Conservation (phyloP, 2,888 invertebrate species). For the Exephanes ischioxanthus region DNA sequence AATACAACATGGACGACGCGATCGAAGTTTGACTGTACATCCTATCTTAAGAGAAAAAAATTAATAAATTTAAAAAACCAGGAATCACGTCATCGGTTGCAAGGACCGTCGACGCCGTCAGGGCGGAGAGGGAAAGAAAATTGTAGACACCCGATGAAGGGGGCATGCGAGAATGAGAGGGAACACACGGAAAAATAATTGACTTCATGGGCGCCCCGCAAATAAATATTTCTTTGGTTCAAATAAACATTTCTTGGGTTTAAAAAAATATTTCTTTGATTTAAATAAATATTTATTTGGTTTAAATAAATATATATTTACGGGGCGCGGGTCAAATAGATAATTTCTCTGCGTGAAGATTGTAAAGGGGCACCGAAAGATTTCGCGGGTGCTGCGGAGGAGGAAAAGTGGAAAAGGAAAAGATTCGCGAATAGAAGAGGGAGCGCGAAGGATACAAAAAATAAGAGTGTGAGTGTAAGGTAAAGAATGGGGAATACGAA, state of each 20-base stretch:
- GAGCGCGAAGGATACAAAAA: conserved; percentile 40
- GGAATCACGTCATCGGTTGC: neutral
- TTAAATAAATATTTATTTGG: too few relatives aligned
- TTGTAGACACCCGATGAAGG: conserved; percentile 55
- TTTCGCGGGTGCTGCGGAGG: neutral
- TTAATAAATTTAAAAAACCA: neutral
- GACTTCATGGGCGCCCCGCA: too few relatives aligned
- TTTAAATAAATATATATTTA: too few relatives aligned
- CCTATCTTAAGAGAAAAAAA: neutral
- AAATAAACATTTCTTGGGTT: too few relatives aligned
- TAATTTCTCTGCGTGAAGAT: conserved; percentile 8
- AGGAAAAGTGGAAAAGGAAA: conserved; percentile 49
- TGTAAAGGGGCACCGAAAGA: conserved; percentile 9
- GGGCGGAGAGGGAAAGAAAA: conserved; percentile 49
- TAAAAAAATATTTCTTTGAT: too few relatives aligned
- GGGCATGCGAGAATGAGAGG: conserved; percentile 39
- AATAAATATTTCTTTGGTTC: too few relatives aligned
- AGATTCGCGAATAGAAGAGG: conserved; percentile 67
- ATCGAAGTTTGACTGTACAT: conserved; percentile 7
- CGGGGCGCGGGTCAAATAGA: too few relatives aligned
- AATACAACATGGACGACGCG: conserved; percentile 56
- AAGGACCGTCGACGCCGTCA: conserved; percentile 32
- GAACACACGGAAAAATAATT: neutral
- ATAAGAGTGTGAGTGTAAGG: conserved; percentile 70
- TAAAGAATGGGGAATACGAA: conserved; percentile 1